Evolutionary conservation across 1,140 invertebrate genomes (phyloP).

Genomic region (Megathymus violae): DNA sequence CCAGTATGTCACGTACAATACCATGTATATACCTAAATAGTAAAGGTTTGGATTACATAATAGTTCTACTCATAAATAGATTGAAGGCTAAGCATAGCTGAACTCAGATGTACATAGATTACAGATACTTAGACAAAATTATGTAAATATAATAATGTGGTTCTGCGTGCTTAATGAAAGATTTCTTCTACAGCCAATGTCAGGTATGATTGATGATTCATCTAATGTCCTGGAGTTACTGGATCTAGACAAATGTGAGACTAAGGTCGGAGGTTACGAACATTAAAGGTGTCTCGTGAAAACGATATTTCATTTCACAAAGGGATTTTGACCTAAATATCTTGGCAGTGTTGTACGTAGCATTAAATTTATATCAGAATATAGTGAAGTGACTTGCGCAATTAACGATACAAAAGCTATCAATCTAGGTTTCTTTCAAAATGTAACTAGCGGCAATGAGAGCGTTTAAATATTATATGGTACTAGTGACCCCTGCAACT

Average conservation of each 20-base stretch:
- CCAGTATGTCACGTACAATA: too few species aligned
- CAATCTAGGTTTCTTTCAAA: neutral
- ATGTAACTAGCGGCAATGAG: neutral
- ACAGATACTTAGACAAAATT: too few species aligned
- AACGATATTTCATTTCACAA: conserved; percentile 33
- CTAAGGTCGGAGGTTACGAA: conserved; percentile 27
- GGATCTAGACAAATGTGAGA: conserved; percentile 32
- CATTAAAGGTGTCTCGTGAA: conserved; percentile 31
- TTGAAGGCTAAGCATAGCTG: too few species aligned
- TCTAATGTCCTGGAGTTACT: conserved; percentile 25
- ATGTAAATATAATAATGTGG: neutral
- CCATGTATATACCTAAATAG: too few species aligned
- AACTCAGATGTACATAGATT: too few species aligned
- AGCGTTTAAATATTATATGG: neutral
- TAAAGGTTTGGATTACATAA: too few species aligned
- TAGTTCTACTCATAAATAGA: too few species aligned
- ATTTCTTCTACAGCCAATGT: conserved; percentile 20
- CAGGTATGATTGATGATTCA: conserved; percentile 26
- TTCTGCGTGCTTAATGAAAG: conserved; percentile 2
- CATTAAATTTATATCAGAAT: neutral
- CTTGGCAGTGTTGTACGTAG: neutral
- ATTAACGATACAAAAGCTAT: neutral
- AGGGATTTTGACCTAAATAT: conserved; percentile 22
- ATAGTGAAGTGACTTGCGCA: conserved; percentile 5
- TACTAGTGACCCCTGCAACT: too few species aligned